Evolutionary conservation across 1,140 invertebrate species (phyloP).

Genomic region (Plectrocnemia conspersa): DNA sequence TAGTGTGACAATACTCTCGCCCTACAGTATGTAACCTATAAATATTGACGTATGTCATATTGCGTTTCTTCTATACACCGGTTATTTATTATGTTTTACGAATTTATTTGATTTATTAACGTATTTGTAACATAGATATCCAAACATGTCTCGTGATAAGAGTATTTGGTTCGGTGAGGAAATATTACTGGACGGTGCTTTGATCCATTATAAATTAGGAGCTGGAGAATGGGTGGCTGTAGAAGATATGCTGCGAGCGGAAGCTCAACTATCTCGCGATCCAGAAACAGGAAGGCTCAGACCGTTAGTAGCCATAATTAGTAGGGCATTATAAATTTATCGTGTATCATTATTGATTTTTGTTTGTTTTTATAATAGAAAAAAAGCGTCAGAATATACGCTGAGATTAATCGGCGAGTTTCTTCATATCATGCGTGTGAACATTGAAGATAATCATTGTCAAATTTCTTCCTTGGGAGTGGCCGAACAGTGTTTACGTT

Average conservation of each 20-base stretch:
- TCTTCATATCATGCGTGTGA: conserved; percentile 48
- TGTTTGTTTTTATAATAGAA: conserved; percentile 38
- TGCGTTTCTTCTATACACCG: no score
- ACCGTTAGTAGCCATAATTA: conserved; percentile 44
- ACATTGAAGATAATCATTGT: conserved; percentile 48
- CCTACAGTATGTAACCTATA: no score
- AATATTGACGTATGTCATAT: no score
- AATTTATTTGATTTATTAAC: no score
- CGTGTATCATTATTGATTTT: neutral
- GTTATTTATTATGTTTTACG: no score
- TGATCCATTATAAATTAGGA: conserved; percentile 50
- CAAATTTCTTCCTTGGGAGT: conserved; percentile 48
- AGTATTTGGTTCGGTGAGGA: conserved; percentile 52
- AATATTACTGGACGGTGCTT: conserved; percentile 49
- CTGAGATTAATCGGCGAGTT: conserved; percentile 50
- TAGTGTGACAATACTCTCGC: no score
- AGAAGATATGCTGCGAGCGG: conserved; percentile 50
- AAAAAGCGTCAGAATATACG: conserved; percentile 52
- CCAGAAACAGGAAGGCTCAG: conserved; percentile 49
- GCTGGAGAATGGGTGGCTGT: conserved; percentile 50
- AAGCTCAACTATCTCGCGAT: conserved; percentile 48
- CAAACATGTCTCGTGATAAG: conserved; percentile 50
- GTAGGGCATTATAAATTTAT: no score
- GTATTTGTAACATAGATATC: no score
- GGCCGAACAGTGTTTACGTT: conserved; percentile 47